phyloP scores from a whole-genome alignment of 2,888 invertebrate genomes.

The Drosophila sordidapex region DNA sequence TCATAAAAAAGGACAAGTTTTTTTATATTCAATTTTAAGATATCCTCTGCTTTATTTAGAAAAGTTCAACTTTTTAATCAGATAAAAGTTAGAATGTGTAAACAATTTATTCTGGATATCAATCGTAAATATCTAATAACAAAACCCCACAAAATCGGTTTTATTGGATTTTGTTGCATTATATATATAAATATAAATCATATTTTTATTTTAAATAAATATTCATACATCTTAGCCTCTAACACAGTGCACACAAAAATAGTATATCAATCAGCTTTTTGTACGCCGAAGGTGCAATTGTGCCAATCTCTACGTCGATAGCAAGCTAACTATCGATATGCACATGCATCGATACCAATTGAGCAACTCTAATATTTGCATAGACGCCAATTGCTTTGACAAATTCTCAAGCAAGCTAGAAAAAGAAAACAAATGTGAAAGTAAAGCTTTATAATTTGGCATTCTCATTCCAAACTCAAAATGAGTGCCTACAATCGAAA shows the following conservation, averaged over 20 bases:
- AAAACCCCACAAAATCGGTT: not conserved
- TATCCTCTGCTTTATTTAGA: not conserved
- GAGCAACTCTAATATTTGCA: constrained; percentile 39
- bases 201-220: not conserved
- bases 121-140: not conserved
- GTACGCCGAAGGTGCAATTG: not conserved
- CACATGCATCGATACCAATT: constrained; percentile 22
- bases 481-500: constrained; percentile 67
- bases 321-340: constrained; percentile 14
- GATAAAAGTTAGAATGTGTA: not conserved
- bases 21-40: not conserved
- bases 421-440: constrained; percentile 52
- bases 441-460: constrained; percentile 14
- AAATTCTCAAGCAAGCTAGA: constrained; percentile 18
- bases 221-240: constrained; percentile 6
- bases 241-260: not conserved
- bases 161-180: too few species aligned
- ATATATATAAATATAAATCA: too few species aligned
- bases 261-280: constrained; percentile 14
- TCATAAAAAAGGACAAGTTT: not conserved
- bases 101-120: not conserved
- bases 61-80: not conserved
- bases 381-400: constrained; percentile 51
- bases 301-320: not conserved
- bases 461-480: constrained; percentile 33